Base-by-base conservation (phyloP, 2,888 invertebrate species). In the Dolichopus griseipennis region DNA sequence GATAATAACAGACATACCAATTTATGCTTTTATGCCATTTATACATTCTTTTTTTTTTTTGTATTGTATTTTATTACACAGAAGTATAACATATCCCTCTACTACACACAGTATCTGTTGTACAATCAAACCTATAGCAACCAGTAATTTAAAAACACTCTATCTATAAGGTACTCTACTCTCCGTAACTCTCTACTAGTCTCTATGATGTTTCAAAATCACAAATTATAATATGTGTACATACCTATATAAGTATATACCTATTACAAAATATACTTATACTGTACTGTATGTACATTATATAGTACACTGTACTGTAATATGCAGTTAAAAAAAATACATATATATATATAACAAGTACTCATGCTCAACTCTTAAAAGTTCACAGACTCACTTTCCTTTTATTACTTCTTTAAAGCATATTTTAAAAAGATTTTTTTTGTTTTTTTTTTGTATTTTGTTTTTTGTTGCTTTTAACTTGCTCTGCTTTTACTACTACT, bases 1-100 rank as follows among this genome's bases (percentile, higher is more conserved):
- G 52, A 52, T 52, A 52, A 52, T 52, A 52, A 52, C 52, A 52
- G 52, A 52, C 52, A 52, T 52, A 52, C 52, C 52, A 52, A 52
- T 52, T 52, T 52, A 52, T 52, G 52, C 52, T 52, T 52, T 52
- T 52, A 52, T 52, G 52, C 52, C 52, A 52, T 52, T 52, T 52
- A 52, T 18, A 52, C n/a, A n/a, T n/a, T n/a, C n/a, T n/a, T n/a
- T n/a, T n/a, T n/a, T n/a, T n/a, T n/a, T n/a, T n/a, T n/a, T n/a
- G n/a, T n/a, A n/a, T n/a, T n/a, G n/a, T n/a, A n/a, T n/a, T n/a
- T n/a, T 52, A 18, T 27, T 27, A 27, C 27, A 52, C 52, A 52
- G n/a, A 52, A 52, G 52, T 52, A 52, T 7, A 8, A 37, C 37
- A 4, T 37, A 37, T 37, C 8, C 8, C 37, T 37, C 37, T 12